Base-by-base conservation (phyloP, 37 sponge, comb jelly and placozoan species). In the Lycopodina hypogea region DNA sequence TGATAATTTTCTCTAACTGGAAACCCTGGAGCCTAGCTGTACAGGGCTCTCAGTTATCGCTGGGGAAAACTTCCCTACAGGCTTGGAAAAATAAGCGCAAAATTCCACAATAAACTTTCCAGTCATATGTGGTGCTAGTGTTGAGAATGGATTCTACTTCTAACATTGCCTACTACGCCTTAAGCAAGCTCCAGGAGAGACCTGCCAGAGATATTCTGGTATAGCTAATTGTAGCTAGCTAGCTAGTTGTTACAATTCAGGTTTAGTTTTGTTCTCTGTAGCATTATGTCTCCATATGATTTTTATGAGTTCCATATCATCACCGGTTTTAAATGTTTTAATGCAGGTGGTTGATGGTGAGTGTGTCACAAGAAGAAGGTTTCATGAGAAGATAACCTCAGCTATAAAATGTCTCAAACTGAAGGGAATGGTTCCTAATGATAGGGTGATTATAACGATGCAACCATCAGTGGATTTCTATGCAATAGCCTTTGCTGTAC, bases 381-480 rank as follows among this genome's bases (percentile, higher is more conserved):
- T 91, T 7, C 88, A 91, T 35, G 61, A 75, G 67, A 75, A 61
- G 24, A 59, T 91, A 18, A 71, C 92, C 0, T 24, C 73, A 28
- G 41, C 67, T 3, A 76, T 62, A 2, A 51, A 80, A 21, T 48
- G 80, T n/a, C 76, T 91, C 45, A 83, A 76, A 41, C 36, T 28
- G 72, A 80, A 33, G 42, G 92, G 87, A 1, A 59, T 83, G n/a
- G 51, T 41, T 9, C 81, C 84, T 0, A 76, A 76, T 21, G 77
- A 87, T 32, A 33, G 88, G 0, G 77, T 91, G 2, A 76, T 91
- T 24, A 68, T 91, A 36, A 87, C 92, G 1, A 58, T 85, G 4
- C 35, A 17, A 8, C 86, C 84, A 8, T 85, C 86, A 2, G 76
- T 86, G 0, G 89, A 88, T 72, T 86, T 93, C 62, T 93, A 79